A percentile compares a stretch with the other conserved stretches of the same genome.
phyloP scores from a whole-genome alignment of 2,797 vertebrate species.

The Neosalanx taihuensis region DNA sequence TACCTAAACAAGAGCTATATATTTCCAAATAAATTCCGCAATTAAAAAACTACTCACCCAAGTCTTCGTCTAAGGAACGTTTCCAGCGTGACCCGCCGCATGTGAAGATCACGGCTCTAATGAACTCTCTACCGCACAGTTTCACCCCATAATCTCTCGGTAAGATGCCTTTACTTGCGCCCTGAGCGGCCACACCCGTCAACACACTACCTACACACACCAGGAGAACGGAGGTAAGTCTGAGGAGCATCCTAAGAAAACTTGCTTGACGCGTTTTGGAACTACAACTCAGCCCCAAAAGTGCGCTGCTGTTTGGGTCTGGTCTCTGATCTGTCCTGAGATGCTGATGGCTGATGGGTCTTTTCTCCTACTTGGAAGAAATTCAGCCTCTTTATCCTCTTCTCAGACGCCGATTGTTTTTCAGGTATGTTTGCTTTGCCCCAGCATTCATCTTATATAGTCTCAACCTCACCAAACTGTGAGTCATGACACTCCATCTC shows the following conservation, averaged over 20 bases:
- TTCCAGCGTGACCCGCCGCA: constrained; percentile 86
- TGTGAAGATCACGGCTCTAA: constrained; percentile 86
- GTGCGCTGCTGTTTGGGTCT: background rate
- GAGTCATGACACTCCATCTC: constrained; percentile 35
- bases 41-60: constrained; percentile 45
- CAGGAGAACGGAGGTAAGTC: constrained; percentile 48
- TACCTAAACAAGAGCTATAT: no score
- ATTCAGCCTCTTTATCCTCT: background rate
- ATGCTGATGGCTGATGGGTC: background rate
- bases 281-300: background rate
- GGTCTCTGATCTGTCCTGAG: background rate
- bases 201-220: constrained; percentile 55
- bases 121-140: constrained; percentile 87
- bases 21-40: background rate
- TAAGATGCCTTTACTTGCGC: constrained; percentile 50
- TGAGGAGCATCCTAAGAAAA: constrained; percentile 55
- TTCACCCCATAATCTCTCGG: constrained; percentile 76
- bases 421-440: constrained; percentile 9
- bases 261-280: background rate
- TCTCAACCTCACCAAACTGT: constrained; percentile 17
- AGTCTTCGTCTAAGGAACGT: constrained; percentile 52
- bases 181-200: constrained; percentile 45
- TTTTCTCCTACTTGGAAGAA: background rate
- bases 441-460: constrained; percentile 53
- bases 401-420: constrained; percentile 33